phyloP scores from a whole-genome alignment of 1,140 invertebrate genomes.

The Danaus melanippus region DNA sequence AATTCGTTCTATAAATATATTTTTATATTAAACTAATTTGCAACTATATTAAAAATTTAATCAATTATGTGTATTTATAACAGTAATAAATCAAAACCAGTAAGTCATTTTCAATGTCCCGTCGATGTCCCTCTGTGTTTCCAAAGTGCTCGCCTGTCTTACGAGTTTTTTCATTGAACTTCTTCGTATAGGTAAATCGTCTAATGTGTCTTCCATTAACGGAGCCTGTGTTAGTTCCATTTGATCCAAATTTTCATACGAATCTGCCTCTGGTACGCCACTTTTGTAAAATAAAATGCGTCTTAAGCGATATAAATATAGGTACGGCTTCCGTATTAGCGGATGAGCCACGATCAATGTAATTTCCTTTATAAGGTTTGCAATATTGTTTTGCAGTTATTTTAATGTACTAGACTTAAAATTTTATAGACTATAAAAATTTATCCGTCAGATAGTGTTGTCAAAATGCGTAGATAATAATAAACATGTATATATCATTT shows the following conservation, averaged over 20 bases:
- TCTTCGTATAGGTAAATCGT: constrained; percentile 51
- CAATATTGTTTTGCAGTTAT: no score
- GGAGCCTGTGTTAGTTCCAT: constrained; percentile 68
- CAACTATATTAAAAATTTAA: no score
- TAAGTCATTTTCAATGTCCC: constrained; percentile 87
- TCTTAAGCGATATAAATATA: not conserved
- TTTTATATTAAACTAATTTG: no score
- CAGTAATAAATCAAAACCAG: constrained; percentile 77
- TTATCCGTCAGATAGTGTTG: no score
- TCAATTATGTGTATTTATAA: no score
- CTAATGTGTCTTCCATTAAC: constrained; percentile 55
- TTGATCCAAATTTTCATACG: constrained; percentile 76
- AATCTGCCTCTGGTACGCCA: constrained; percentile 51
- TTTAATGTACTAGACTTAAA: no score
- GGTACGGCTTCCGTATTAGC: not conserved
- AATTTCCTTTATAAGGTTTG: not conserved
- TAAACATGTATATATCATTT: no score
- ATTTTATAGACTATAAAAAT: no score
- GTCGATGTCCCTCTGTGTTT: constrained; percentile 82
- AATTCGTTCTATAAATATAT: no score
- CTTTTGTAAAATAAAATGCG: constrained; percentile 36
- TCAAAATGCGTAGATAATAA: no score
- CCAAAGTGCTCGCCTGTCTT: constrained; percentile 82
- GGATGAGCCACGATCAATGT: not conserved
- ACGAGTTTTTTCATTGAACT: constrained; percentile 77